Conservation (phyloP, 2,888 invertebrate species). For the Trissolcus japonicus region DNA sequence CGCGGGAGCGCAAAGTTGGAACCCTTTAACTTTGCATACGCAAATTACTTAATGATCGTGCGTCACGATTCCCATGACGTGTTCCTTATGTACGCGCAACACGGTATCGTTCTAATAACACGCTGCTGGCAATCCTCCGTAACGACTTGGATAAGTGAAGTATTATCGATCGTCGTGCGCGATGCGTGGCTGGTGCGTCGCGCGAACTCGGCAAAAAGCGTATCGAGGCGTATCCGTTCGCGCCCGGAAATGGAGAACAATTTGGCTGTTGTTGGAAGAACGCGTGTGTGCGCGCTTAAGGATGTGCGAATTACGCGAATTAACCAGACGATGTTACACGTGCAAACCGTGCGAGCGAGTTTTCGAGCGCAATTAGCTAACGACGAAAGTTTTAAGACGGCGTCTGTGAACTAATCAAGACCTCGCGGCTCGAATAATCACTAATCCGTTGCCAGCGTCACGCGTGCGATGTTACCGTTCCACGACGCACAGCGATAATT, state of each 20-base stretch:
- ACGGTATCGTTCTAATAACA: slow-evolving; percentile 37
- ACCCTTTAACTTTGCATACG: slow-evolving; percentile 31
- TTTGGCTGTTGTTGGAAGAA: slow-evolving; percentile 28
- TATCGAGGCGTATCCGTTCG: slow-evolving; percentile 41
- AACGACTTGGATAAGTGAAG: slow-evolving; percentile 25
- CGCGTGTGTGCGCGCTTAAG: slow-evolving; percentile 34
- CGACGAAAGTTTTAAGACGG: slow-evolving; percentile 70
- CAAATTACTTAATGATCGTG: slow-evolving; percentile 32
- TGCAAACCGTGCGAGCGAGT: slow-evolving; percentile 65
- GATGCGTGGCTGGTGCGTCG: slow-evolving; percentile 10
- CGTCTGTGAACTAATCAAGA: slow-evolving; percentile 68
- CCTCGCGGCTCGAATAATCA: slow-evolving; percentile 67
- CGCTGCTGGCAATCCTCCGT: slow-evolving; percentile 17
- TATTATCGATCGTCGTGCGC: slow-evolving; percentile 36
- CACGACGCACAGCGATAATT: slow-evolving; percentile 27
- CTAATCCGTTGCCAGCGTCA: slow-evolving; percentile 60
- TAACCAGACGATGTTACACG: slow-evolving; percentile 60
- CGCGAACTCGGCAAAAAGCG: slow-evolving; percentile 25
- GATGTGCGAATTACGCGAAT: slow-evolving; percentile 61
- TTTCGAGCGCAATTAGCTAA: slow-evolving; percentile 68
- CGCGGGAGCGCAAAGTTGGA: slow-evolving; percentile 14
- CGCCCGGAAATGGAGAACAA: slow-evolving; percentile 49
- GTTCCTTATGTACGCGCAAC: slow-evolving; percentile 15
- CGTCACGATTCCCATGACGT: slow-evolving; percentile 30
- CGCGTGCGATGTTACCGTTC: slow-evolving; percentile 32